A percentile compares a stretch with the other conserved stretches of the same genome.
Evolutionary conservation across 2,797 vertebrate species (phyloP).

Genomic region (Chrysocyon brachyurus): DNA sequence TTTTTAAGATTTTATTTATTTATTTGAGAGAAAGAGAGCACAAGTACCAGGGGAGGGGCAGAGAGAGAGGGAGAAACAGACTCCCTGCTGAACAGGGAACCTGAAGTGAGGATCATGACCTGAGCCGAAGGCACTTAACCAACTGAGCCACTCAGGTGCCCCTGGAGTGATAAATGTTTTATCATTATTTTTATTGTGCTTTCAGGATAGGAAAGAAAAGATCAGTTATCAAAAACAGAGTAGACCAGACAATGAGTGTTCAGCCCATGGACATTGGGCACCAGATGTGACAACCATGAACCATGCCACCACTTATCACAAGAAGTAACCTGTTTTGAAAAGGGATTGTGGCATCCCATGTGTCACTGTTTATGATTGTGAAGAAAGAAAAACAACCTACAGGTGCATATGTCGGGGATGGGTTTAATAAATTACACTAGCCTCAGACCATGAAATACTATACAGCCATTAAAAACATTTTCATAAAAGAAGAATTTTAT

Average conservation of each 20-base stretch:
- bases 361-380: not conserved
- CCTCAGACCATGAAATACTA: not conserved
- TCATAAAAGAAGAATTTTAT: not conserved
- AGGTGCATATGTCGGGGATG: accelerated
- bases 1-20: too few species aligned
- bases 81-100: too few species aligned
- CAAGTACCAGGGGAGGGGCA: too few species aligned
- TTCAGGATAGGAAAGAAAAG: not conserved
- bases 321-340: not conserved
- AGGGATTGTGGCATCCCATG: not conserved
- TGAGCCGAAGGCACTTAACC: too few species aligned
- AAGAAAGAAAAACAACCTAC: not conserved
- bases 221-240: not conserved
- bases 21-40: too few species aligned
- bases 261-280: not conserved
- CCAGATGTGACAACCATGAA: not conserved
- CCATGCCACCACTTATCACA: not conserved
- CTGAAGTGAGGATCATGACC: too few species aligned
- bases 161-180: not conserved
- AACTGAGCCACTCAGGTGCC: too few species aligned
- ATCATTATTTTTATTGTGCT: not conserved
- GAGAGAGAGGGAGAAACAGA: too few species aligned
- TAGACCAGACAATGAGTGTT: too few species aligned
- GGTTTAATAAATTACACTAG: not conserved
- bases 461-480: not conserved